phyloP scores from a whole-genome alignment of 2,797 vertebrate genomes.

The Coilia nasus region DNA sequence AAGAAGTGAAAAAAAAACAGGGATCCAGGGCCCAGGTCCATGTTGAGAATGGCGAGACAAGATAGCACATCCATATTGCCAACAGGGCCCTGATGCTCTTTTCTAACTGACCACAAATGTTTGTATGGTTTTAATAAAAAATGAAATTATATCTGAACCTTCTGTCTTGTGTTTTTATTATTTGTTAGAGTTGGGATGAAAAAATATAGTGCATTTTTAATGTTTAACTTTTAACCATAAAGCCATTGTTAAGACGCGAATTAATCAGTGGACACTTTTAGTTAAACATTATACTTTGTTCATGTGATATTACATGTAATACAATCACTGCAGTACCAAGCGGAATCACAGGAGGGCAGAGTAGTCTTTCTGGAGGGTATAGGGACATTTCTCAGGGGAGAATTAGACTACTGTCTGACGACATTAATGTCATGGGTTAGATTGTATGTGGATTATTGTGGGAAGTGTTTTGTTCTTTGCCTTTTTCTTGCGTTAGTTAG shows the following conservation, averaged over 20 bases:
- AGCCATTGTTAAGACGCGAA: background rate
- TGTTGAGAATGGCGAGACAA: constrained; percentile 71
- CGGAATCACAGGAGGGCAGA: background rate
- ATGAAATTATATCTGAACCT: constrained; percentile 75
- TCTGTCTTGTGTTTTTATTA: background rate
- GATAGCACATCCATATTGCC: constrained; percentile 79
- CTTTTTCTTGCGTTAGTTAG: too few species aligned
- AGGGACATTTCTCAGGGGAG: background rate
- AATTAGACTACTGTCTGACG: too few species aligned
- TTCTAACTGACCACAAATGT: constrained; percentile 94
- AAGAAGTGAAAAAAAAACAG: constrained; percentile 69
- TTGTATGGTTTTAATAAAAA: constrained; percentile 99
- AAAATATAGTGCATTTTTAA: background rate
- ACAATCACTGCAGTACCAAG: background rate
- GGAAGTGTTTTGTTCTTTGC: too few species aligned
- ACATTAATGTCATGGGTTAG: too few species aligned
- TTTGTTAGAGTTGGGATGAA: background rate
- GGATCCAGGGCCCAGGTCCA: constrained; percentile 72
- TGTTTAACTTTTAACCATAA: background rate
- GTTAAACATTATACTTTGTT: background rate
- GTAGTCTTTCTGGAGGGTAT: background rate
- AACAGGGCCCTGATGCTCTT: constrained; percentile 91
- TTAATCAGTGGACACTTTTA: too few species aligned
- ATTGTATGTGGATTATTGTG: too few species aligned
- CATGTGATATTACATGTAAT: background rate